Base-by-base conservation (phyloP, 2,888 invertebrate genomes). In the Orchesella flavescens region DNA sequence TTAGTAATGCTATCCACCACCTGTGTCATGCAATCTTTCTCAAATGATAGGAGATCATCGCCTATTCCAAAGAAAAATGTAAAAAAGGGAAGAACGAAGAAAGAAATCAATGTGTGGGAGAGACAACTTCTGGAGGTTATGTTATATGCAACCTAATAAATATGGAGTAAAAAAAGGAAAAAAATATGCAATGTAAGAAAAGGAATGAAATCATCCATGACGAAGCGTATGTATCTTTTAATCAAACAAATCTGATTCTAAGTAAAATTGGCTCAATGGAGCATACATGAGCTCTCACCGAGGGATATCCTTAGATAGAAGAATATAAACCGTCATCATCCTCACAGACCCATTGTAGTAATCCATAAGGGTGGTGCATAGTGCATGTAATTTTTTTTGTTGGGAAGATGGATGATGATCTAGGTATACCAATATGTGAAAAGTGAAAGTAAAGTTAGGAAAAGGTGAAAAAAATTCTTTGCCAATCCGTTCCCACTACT, bases 181-280 rank as follows among this genome's bases (percentile, higher is more conserved):
- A 23, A 69, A 46, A 63, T 59, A 68, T 68, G 19, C 34, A 63
- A 4, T 66, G 44, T 15, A 59, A 57, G 66, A 44, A 78, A 46
- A 57, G 53, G 24, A 63, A 71, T 71, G 63, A 78, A 78, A 78
- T 78, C 71, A 78, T 59, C 63, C 78, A 63, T 78, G 78, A 78
- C 71, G 78, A 49, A 34, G 21, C 71, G 17, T 59, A 65, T 43
- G 61, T 72, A 78, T 72, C 78, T 63, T 78, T 78, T 71, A 78
- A 78, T 78, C 71, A 71, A 71, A 78, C 78, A 63, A 78, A 71
- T 55, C 71, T 63, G 63, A 71, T 57, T 49, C 61, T 21, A 71
- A 71, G 69, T 57, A 53, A 71, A 78, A 78, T 78, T 78, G 53
- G 71, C 78, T 61, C 78, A 78, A 72, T 72, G 63, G 71, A 61